A percentile compares a stretch with the other conserved stretches of the same genome.
Conservation (phyloP, 2,113 vertebrate species). For the Anhinga rufa region DNA sequence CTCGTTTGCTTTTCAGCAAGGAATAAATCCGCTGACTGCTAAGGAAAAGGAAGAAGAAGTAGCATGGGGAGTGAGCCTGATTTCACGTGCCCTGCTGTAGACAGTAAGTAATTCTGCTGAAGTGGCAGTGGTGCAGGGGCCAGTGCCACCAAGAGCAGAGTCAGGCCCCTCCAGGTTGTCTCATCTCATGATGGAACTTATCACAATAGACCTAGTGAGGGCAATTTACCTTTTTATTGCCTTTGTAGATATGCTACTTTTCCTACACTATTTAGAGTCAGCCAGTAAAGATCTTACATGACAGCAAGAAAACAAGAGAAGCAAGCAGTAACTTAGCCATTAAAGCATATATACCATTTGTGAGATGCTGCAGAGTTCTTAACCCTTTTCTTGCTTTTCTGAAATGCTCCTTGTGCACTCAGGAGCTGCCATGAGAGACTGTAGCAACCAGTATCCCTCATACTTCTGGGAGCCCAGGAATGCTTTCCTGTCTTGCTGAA, state of each 20-base stretch:
- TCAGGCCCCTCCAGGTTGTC: neutral
- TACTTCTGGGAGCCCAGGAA: neutral
- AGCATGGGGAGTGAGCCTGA: neutral
- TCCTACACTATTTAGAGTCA: neutral
- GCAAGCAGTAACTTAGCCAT: neutral
- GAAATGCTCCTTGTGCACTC: neutral
- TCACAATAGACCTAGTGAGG: neutral
- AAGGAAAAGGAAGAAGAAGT: neutral
- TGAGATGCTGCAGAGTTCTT: neutral
- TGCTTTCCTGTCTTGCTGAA: neutral
- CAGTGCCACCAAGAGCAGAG: rapidly evolving
- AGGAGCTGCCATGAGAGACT: neutral
- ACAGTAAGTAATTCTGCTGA: neutral
- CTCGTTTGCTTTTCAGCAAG: neutral
- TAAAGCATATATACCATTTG: neutral
- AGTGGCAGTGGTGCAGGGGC: neutral
- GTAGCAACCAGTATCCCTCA: neutral
- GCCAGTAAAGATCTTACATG: neutral
- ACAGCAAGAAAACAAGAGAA: neutral
- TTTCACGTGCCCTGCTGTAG: neutral
- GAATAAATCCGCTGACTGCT: neutral
- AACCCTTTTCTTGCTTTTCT: neutral
- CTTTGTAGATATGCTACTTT: neutral
- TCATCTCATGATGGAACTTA: neutral
- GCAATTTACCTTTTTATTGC: neutral